These are phyloP conservation scores for Mixornis gularis DNA, from an alignment of 2,113 vertebrate genomes.

Conservation along the genomic window DNA sequence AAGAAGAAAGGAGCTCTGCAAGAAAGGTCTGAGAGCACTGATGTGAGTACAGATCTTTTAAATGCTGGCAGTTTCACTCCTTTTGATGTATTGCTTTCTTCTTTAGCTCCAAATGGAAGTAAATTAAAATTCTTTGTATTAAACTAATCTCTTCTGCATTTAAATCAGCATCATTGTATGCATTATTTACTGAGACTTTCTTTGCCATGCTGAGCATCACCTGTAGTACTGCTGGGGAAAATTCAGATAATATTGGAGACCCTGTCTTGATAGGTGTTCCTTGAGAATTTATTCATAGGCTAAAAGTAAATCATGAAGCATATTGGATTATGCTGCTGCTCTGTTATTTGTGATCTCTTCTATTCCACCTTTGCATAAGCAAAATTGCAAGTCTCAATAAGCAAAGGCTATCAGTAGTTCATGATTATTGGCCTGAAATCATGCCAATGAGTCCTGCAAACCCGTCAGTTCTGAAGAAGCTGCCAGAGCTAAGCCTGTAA, in stretches of 20 bases:
- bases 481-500: not conserved
- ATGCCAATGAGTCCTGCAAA: not conserved
- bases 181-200: not conserved
- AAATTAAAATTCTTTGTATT: slow-evolving; percentile 14
- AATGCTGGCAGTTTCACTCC: not conserved
- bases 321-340: not conserved
- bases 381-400: not conserved
- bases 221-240: not conserved
- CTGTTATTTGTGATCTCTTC: not conserved
- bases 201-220: not conserved
- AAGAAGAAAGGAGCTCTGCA: not conserved
- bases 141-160: not conserved
- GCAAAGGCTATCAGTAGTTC: not conserved
- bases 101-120: slow-evolving; percentile 7
- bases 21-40: slow-evolving; percentile 7
- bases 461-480: not conserved
- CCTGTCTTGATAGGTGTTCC: not conserved
- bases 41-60: slow-evolving; percentile 6
- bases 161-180: not conserved
- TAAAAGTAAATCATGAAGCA: not conserved
- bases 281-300: not conserved
- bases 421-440: not conserved
- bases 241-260: not conserved
- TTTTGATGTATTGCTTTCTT: slow-evolving; percentile 11
- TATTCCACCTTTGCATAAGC: not conserved